Base-by-base conservation (phyloP, 2,113 vertebrate genomes). In the Oenanthe oenanthe region DNA sequence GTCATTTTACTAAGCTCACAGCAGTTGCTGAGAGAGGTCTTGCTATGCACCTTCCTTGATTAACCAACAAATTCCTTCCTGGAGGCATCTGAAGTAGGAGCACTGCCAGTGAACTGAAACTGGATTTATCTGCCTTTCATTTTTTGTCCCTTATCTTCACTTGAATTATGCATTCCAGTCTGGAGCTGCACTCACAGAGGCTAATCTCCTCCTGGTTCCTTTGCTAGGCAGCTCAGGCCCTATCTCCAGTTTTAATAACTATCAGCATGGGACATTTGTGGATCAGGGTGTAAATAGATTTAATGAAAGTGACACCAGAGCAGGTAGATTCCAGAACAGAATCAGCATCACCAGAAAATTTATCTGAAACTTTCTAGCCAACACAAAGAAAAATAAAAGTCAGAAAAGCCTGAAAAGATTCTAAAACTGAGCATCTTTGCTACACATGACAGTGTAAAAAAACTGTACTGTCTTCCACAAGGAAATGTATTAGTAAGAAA, bases 41-140 rank as follows among this genome's bases (percentile, higher is more conserved):
- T 88, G 57, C 91, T 95, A 85, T 67, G 80, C 53, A 57, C 28
- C 47, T 53, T 65, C 61, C 57, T 73, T 22, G 25, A 93, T 97
- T 97, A 96, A 97, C 38, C 67, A 94, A 77, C 40, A 61, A 66
- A 67, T 53, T 93, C 50, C 63, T 40, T 92, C 82, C 47, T 63
- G 58, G 45, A 92, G 25, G 50, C 88, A 92, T 65, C 50, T 90
- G 50, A 85, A 78, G 48, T 36, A 67, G 34, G 29, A 92, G 29
- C 3, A 21, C 24, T 91, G 34, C 36, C 74, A 68, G 80, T 66
- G 62, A 96, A 94, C 43, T 78, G 38, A 95, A 96, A 89, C 45
- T 53, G 60, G 93, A 91, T 96, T 95, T 83, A 56, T 91, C 75
- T 88, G 28, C 10, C 10, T 95, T 90, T 51, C 34, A 66, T 94